Evolutionary conservation across 1,140 invertebrate species (phyloP).

Genomic region (Bombus pyrosoma): DNA sequence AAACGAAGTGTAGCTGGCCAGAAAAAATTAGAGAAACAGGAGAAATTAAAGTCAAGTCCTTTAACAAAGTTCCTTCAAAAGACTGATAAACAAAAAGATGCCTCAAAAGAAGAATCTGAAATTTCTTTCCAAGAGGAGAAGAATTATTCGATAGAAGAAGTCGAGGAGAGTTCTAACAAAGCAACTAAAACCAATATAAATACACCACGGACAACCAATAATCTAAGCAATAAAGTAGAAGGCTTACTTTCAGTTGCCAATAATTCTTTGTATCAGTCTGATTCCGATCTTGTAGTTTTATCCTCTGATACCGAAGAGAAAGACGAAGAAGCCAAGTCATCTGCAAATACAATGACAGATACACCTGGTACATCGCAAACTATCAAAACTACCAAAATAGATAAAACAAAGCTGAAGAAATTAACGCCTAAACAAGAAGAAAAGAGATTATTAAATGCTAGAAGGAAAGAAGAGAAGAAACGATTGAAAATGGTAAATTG

Average conservation of each 20-base stretch:
- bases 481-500: constrained; percentile 80
- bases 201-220: constrained; percentile 10
- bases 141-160: constrained; percentile 65
- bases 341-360: constrained; percentile 10
- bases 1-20: constrained; percentile 43
- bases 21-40: constrained; percentile 57
- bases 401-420: constrained; percentile 58
- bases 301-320: constrained; percentile 71
- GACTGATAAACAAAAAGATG: constrained; percentile 52
- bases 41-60: constrained; percentile 58
- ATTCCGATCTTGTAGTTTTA: constrained; percentile 51
- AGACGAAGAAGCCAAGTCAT: constrained; percentile 64
- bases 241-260: not conserved
- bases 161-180: not conserved
- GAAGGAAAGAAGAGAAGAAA: constrained; percentile 84
- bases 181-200: constrained; percentile 9
- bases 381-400: constrained; percentile 25
- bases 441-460: constrained; percentile 80
- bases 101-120: constrained; percentile 41
- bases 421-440: constrained; percentile 77
- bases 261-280: constrained; percentile 5
- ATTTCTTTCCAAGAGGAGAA: constrained; percentile 61
- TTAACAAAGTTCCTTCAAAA: constrained; percentile 75
- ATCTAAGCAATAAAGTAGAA: constrained; percentile 12
- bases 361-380: not conserved